These are phyloP conservation scores for Sitophilus oryzae DNA, from an alignment of 1,140 invertebrate genomes.

Conservation along the genomic window DNA sequence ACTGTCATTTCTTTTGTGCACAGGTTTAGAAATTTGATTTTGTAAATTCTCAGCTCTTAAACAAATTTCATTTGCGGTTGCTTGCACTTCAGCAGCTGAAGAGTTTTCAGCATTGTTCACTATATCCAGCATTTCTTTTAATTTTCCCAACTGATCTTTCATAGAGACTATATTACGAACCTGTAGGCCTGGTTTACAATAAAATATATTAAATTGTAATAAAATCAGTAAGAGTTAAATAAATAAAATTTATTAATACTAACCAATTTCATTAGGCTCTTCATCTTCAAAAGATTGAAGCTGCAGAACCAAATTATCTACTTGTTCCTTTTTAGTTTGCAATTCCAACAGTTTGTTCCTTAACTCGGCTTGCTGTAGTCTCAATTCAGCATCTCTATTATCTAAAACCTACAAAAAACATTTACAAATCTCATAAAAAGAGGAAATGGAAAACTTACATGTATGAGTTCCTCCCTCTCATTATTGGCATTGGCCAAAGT, in stretches of 20 bases:
- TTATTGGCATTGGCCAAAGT: constrained; percentile 36
- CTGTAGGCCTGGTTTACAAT: constrained; percentile 36
- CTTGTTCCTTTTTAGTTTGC: constrained; percentile 42
- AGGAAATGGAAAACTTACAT: constrained; percentile 2
- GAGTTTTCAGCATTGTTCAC: constrained; percentile 40
- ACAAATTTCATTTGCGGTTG: constrained; percentile 32
- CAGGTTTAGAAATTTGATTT: constrained; percentile 32
- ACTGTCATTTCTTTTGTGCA: constrained; percentile 19
- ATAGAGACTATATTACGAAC: constrained; percentile 41
- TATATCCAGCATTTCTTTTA: constrained; percentile 42
- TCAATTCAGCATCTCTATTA: constrained; percentile 40
- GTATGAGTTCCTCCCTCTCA: constrained; percentile 36
- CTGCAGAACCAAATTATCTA: constrained; percentile 42
- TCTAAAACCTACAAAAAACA: constrained; percentile 32
- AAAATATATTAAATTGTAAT: constrained; percentile 9
- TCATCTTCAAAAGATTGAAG: constrained; percentile 38
- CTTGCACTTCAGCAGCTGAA: constrained; percentile 26
- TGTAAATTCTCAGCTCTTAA: constrained; percentile 39
- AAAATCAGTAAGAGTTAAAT: not conserved
- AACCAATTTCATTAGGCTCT: constrained; percentile 37
- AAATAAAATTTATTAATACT: not conserved
- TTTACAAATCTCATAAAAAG: not conserved
- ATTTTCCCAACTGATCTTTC: constrained; percentile 41
- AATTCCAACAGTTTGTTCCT: constrained; percentile 43
- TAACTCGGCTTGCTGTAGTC: constrained; percentile 39